Base-by-base conservation (phyloP, 2,113 vertebrate genomes). In the Lophius piscatorius region DNA sequence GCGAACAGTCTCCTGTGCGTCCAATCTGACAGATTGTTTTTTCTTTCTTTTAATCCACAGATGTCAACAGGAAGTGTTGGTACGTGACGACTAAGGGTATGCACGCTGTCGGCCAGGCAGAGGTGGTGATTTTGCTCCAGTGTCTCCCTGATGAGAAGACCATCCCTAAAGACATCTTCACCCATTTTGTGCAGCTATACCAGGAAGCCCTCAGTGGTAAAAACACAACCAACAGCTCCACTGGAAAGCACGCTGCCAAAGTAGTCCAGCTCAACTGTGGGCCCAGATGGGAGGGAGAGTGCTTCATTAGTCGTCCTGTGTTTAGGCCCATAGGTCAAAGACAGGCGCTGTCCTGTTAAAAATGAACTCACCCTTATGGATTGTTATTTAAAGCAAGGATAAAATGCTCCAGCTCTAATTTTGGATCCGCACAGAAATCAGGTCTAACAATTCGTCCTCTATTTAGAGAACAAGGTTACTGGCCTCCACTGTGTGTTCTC, bases 41-140 rank as follows among this genome's bases (percentile, higher is more conserved):
- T 2, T 28, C 47, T 2, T 38, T 20, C 18, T 68, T 18, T 58
- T 3, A 2, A 5, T 21, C 11, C 74, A 9, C 87, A 99, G 97
- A 99, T 75, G 97, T 98, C 57, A 99, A 99, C 92, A 92, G 97
- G 82, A 98, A 97, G 81, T 99, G 97, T 83, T 99, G 97, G 97
- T 98, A 95, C 61, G 92, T 98, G 81, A 95, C 95, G 48, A 98
- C 96, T 0, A 98, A 98, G 44, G 97, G 97, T 65, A 98, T 99
- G 97, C 96, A 99, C 35, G 97, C 96, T 0, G 95, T 98, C 51
- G 96, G 97, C 45, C 97, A 99, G 77, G 92, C 97, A 0, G 97
- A 99, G 90, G 93, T 98, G 24, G 93, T 98, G 70, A 87, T 99
- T n/a, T 93, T 99, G 77, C 91, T 99, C 3, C 97, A 98, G 74